phyloP scores from a whole-genome alignment of 2,113 vertebrate species.

The Anser brachyrhynchus region DNA sequence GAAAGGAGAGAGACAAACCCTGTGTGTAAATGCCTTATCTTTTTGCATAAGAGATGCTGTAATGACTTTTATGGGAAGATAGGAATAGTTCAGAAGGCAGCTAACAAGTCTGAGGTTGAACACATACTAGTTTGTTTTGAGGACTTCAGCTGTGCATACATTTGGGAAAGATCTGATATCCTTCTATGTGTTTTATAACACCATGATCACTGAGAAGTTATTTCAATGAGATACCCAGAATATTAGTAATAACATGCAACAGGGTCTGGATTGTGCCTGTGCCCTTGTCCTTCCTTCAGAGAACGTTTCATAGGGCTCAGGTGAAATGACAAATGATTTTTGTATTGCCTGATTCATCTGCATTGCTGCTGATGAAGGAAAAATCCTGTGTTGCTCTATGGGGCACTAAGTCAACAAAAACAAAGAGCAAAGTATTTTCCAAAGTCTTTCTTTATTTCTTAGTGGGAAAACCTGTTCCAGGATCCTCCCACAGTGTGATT shows the following conservation, averaged over 20 bases:
- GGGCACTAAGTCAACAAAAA: background rate
- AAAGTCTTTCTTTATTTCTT: background rate
- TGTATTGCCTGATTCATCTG: rapidly evolving
- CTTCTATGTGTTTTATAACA: background rate
- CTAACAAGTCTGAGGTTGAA: background rate
- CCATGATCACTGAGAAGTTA: background rate
- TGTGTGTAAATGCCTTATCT: background rate
- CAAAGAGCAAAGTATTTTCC: background rate
- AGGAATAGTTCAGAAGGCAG: background rate
- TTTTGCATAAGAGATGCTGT: background rate
- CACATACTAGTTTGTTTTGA: background rate
- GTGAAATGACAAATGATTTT: background rate
- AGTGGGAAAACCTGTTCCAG: background rate
- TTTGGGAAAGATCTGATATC: background rate
- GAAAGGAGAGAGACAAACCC: background rate
- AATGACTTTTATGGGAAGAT: background rate
- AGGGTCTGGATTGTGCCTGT: background rate
- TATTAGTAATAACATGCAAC: background rate
- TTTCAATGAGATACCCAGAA: background rate
- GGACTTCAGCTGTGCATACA: background rate
- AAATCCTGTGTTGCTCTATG: background rate
- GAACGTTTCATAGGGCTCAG: background rate
- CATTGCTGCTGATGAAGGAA: rapidly evolving
- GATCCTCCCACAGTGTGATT: background rate
- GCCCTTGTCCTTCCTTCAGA: background rate